These are phyloP conservation scores for Brachyptera putata DNA, from an alignment of 2,888 invertebrate species.

Conservation along the genomic window DNA sequence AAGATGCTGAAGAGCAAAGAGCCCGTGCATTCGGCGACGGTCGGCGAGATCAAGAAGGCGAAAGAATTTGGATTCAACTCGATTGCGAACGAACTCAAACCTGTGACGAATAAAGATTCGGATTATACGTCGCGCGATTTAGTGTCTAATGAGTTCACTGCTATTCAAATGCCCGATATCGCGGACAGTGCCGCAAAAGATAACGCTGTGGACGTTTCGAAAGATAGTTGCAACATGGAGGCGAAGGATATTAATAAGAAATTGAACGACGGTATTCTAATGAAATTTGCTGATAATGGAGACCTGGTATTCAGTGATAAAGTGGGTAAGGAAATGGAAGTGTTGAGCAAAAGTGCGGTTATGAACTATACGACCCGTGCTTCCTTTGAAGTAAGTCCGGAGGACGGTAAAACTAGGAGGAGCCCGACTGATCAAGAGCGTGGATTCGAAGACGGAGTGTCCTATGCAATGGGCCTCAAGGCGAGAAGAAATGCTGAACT, in stretches of 20 bases:
- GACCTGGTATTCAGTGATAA: conserved; percentile 8
- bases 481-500: neutral
- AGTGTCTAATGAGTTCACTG: neutral
- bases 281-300: neutral
- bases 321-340: conserved; percentile 25
- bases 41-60: neutral
- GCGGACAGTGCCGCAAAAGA: neutral
- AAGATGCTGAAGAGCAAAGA: neutral
- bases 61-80: conserved; percentile 22
- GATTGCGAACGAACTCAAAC: neutral
- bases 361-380: conserved; percentile 31
- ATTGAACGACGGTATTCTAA: neutral
- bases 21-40: neutral
- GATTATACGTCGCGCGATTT: neutral
- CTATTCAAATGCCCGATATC: neutral
- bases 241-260: neutral
- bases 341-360: conserved; percentile 24
- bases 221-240: no score
- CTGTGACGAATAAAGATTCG: neutral
- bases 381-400: conserved; percentile 29
- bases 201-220: no score
- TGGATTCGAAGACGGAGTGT: no score
- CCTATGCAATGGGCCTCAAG: no score
- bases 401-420: no score
- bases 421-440: no score